phyloP scores from a whole-genome alignment of 2,113 vertebrate genomes.

The Psephotus haematonotus region DNA sequence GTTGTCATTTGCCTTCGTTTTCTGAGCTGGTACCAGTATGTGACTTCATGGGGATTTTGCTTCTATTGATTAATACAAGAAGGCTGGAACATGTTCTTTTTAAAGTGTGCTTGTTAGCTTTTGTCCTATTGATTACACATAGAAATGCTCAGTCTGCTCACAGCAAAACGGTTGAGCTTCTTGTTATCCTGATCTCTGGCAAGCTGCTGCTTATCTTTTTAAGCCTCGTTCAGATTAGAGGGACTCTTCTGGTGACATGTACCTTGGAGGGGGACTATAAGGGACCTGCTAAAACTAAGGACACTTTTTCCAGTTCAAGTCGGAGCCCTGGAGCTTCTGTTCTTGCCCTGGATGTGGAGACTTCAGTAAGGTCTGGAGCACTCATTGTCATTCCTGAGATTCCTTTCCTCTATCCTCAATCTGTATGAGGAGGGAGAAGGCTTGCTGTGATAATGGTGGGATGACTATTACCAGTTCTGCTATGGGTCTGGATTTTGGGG shows the following conservation, averaged over 20 bases:
- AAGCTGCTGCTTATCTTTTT: neutral
- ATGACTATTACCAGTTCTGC: accelerated
- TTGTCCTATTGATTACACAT: neutral
- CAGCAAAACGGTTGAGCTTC: neutral
- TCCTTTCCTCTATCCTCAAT: accelerated
- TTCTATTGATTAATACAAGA: neutral
- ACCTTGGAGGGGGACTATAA: accelerated
- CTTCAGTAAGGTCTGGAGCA: accelerated
- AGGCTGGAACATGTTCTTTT: neutral
- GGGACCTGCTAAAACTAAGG: accelerated
- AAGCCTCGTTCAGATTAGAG: neutral
- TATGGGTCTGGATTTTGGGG: neutral
- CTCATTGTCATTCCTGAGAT: accelerated
- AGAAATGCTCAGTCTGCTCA: neutral
- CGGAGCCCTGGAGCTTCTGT: neutral
- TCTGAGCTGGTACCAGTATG: neutral
- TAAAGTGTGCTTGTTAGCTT: neutral
- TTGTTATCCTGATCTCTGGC: neutral
- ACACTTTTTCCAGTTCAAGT: accelerated
- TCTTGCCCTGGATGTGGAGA: accelerated
- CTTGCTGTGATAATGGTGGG: accelerated
- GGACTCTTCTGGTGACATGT: no score
- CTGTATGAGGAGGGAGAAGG: accelerated
- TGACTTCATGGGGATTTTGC: neutral
- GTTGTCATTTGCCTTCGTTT: accelerated